phyloP scores from a whole-genome alignment of 2,797 vertebrate genomes.

The Champsocephalus gunnari region DNA sequence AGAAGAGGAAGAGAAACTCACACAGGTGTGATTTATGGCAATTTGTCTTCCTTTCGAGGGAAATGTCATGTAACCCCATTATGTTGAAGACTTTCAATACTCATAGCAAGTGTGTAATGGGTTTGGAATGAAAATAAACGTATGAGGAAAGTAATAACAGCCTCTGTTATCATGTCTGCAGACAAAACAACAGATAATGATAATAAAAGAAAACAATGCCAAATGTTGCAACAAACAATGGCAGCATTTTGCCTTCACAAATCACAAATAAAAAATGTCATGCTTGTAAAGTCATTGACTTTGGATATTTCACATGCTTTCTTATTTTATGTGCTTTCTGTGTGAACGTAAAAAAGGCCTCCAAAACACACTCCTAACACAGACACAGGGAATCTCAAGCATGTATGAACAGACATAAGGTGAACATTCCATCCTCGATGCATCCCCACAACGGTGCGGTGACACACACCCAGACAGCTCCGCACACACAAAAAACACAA shows the following conservation, averaged over 20 bases:
- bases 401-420: slow-evolving; percentile 33
- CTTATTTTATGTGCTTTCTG: slow-evolving; percentile 6
- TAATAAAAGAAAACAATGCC: slow-evolving; percentile 39
- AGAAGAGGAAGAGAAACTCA: slow-evolving; percentile 43
- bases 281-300: slow-evolving; percentile 27
- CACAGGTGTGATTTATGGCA: slow-evolving; percentile 77
- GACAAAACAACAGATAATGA: slow-evolving; percentile 22
- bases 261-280: slow-evolving; percentile 29
- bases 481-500: slow-evolving; percentile 53
- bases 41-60: slow-evolving; percentile 53
- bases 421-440: slow-evolving; percentile 46
- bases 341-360: slow-evolving; percentile 5
- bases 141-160: neutral
- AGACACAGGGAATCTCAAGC: slow-evolving; percentile 41
- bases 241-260: slow-evolving; percentile 30
- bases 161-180: slow-evolving; percentile 17
- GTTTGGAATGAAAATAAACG: slow-evolving; percentile 29
- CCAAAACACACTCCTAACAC: slow-evolving; percentile 15
- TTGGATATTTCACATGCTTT: slow-evolving; percentile 12
- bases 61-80: slow-evolving; percentile 37
- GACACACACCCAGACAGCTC: slow-evolving; percentile 72
- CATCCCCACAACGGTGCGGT: slow-evolving; percentile 67
- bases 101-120: neutral
- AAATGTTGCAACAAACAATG: slow-evolving; percentile 23
- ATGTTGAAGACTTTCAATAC: slow-evolving; percentile 5